Percentiles rank a stretch among this genome's conserved stretches.
Evolutionary conservation across 2,113 vertebrate species (phyloP).

Genomic region (Rhinichthys klamathensis): DNA sequence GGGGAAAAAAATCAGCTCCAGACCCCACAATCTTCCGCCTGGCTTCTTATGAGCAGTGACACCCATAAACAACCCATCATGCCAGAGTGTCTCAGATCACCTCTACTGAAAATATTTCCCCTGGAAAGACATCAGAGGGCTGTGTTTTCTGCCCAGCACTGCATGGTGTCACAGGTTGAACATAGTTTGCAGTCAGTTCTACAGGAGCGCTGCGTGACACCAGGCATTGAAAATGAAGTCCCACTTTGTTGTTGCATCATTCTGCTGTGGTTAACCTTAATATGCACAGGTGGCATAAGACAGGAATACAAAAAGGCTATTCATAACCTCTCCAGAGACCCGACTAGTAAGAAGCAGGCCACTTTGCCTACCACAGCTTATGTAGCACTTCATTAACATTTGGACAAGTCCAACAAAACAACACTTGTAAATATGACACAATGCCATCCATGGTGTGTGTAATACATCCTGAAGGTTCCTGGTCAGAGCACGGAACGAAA

Average conservation of each 20-base stretch:
- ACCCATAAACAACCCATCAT: slow-evolving; percentile 44
- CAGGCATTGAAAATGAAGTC: slow-evolving; percentile 7
- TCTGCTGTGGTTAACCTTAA: slow-evolving; percentile 32
- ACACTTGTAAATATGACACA: neutral
- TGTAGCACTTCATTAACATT: slow-evolving; percentile 10
- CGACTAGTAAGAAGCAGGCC: neutral
- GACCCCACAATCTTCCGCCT: slow-evolving; percentile 22
- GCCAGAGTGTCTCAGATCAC: slow-evolving; percentile 39
- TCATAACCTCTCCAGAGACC: slow-evolving; percentile 15
- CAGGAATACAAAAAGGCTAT: slow-evolving; percentile 10
- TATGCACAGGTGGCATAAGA: slow-evolving; percentile 30
- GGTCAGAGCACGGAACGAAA: neutral
- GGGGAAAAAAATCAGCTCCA: neutral
- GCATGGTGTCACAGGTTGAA: slow-evolving; percentile 26
- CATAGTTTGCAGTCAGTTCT: slow-evolving; percentile 10
- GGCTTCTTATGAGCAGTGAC: slow-evolving; percentile 31
- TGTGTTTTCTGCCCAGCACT: slow-evolving; percentile 22
- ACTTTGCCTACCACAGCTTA: slow-evolving; percentile 17
- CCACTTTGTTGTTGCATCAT: neutral
- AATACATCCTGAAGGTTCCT: neutral
- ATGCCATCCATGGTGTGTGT: slow-evolving; percentile 10
- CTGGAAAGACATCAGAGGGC: slow-evolving; percentile 54
- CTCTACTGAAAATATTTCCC: slow-evolving; percentile 50
- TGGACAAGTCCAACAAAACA: neutral
- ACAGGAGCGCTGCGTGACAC: slow-evolving; percentile 34